Percentiles rank a stretch among this genome's conserved stretches.
Conservation (phyloP, 2,888 invertebrate species). For the Neocrepidodera transversa region DNA sequence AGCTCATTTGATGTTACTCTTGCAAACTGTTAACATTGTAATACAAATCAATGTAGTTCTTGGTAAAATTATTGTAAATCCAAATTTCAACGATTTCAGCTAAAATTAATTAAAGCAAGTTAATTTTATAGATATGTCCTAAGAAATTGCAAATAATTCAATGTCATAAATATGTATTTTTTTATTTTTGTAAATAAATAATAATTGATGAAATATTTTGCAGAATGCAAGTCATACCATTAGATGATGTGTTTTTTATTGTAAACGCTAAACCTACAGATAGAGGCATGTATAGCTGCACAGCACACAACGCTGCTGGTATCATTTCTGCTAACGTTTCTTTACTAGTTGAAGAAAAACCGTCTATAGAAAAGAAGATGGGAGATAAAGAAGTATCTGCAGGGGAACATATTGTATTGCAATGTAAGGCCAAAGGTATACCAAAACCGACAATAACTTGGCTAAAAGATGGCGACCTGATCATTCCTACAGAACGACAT, state of each 20-base stretch:
- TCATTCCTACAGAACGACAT: constrained; percentile 79
- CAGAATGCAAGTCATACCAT: constrained; percentile 86
- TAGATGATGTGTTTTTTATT: constrained; percentile 91
- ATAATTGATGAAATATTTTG: too few relatives aligned
- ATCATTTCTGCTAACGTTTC: constrained; percentile 84
- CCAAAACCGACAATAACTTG: constrained; percentile 83
- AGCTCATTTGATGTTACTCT: too few relatives aligned
- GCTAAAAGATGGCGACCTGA: constrained; percentile 82
- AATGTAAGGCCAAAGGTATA: constrained; percentile 84
- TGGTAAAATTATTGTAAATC: too few relatives aligned
- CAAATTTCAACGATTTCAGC: too few relatives aligned
- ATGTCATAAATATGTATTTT: too few relatives aligned
- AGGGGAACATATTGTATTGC: constrained; percentile 85
- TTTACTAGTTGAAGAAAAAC: constrained; percentile 83
- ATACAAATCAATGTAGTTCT: too few relatives aligned
- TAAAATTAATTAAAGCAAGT: too few relatives aligned
- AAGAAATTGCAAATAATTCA: too few relatives aligned
- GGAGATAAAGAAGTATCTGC: constrained; percentile 81
- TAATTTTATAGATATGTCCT: too few relatives aligned
- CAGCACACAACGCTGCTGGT: constrained; percentile 90
- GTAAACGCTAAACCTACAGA: constrained; percentile 88
- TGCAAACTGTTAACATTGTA: too few relatives aligned
- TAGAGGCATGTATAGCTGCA: constrained; percentile 92
- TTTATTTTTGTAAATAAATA: too few relatives aligned
- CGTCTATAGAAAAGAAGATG: constrained; percentile 86